Base-by-base conservation (phyloP, 2,888 invertebrate genomes). In the Watsonalla cultraria region DNA sequence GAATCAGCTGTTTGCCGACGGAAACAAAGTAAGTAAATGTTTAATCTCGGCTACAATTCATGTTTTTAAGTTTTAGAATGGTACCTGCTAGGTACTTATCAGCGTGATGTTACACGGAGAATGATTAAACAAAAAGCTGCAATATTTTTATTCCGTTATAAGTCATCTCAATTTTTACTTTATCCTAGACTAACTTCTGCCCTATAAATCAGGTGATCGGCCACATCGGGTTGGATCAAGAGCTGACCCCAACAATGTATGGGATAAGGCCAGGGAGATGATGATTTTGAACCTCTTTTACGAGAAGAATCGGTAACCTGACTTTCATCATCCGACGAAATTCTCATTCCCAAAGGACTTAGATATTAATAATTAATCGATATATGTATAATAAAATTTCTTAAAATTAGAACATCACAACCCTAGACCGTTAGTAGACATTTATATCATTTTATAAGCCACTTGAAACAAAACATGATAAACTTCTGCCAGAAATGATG, bases 401-500 rank as follows among this genome's bases (percentile, higher is more conserved):
- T 45, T 5, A 45, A 45, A 45, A 13, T 45, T 13, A 45, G 13
- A 42, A 42, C 11, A 42, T 14, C 14, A 39, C 49, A 49, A 37
- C 49, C 49, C 49, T 49, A 49, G 37, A 49, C 39, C 7, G 37
- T 37, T 49, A 37, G 37, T 39, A 49, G 49, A 49, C 49, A 33
- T 48, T 37, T 7, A 5, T 1, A n/a, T 37, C 15, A 49, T 37
- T 49, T 49, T 37, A 49, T 37, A 48, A 48, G 14, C 35, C 48
- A 48, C 48, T 48, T 37, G 35, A 14, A 34, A 15, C 49, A 55
- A 52, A 46, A 46, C 47, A 34, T 54, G 75, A 77, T 76, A 76
- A 68, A 52, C 56, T 13, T 71, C 42, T 73, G 75, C 74, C 69
- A 67, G 46, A 48, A 35, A 42, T 45, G 33, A 45, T 45, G 50